Base-by-base conservation (phyloP, 2,113 vertebrate species). In the Tenebrosternarchus preto region DNA sequence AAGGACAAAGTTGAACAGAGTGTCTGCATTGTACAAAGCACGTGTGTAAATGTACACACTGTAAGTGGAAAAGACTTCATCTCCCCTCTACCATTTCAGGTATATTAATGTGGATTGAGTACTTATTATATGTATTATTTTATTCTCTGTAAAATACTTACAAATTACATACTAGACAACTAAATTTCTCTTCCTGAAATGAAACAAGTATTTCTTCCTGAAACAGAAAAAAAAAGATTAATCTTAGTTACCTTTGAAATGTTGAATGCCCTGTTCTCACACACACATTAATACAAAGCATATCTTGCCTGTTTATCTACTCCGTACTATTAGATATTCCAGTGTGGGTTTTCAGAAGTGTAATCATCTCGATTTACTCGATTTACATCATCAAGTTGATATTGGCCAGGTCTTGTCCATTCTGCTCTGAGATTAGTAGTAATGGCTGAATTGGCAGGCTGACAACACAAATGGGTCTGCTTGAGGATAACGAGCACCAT, bases 31-130 rank as follows among this genome's bases (percentile, higher is more conserved):
- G 90, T 98, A 80, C 97, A 99, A 86, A 95, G 93, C 83, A 95
- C 95, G 2, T 98, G 95, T 84, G 90, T 99, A 78, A 98, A 98
- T 7, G 94, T 99, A 80, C 98, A 99, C 91, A 97, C 94, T 72
- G 85, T 95, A 82, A 96, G 95, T 5, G 98, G 98, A 25, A 98
- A 98, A 84, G 98, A 99, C 90, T 98, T 98, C 85, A 95, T 96
- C 55, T 95, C 96, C 80, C 95, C 98, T 17, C 90, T 99, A 46
- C 98, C 98, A 57, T 99, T 99, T 81, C 97, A 98, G 94, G 98
- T 98, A 67, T 29, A 17, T 12, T 25, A n/a, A 3, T 16, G 2
- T 17, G 8, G 3, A 12, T 19, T n/a, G n/a, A 59, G 56, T 59
- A 22, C 3, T 2, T 20, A 20, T 46, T 46, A 46, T 50, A 15